phyloP scores from a whole-genome alignment of 2,113 vertebrate genomes.

The Antechinus flavipes region DNA sequence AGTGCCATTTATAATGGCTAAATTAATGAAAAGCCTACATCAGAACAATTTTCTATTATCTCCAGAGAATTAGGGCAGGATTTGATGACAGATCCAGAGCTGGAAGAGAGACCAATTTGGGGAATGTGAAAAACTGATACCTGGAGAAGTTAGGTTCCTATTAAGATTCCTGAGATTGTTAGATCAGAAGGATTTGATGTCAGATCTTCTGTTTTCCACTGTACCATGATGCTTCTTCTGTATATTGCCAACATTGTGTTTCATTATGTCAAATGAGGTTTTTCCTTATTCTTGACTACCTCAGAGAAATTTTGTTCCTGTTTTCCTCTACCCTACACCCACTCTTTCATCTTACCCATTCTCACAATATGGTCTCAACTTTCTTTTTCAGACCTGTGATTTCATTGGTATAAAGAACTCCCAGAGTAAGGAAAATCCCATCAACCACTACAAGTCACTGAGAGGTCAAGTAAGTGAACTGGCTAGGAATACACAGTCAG shows the following conservation, averaged over 20 bases:
- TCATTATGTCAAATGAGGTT: slow-evolving; percentile 5
- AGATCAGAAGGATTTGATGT: neutral
- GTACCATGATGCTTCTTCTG: neutral
- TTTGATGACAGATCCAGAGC: neutral
- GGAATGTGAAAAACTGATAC: neutral
- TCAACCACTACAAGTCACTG: slow-evolving; percentile 10
- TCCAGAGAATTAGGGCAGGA: neutral
- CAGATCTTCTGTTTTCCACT: neutral
- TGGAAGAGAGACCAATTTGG: neutral
- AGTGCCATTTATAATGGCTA: neutral
- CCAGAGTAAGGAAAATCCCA: neutral
- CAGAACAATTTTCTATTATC: neutral
- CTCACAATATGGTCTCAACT: neutral
- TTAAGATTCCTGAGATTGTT: neutral
- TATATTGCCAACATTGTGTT: slow-evolving; percentile 9
- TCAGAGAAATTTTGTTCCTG: neutral
- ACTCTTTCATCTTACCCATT: neutral
- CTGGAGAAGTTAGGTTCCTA: neutral
- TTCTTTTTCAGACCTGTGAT: neutral
- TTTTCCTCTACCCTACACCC: neutral
- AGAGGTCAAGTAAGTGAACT: neutral
- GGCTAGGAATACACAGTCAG: neutral
- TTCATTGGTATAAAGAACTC: neutral
- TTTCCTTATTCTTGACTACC: neutral
- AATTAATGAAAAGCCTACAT: slow-evolving; percentile 5